Base-by-base conservation (phyloP, 2,888 invertebrate genomes). In the Oxyteleia sp. region DNA sequence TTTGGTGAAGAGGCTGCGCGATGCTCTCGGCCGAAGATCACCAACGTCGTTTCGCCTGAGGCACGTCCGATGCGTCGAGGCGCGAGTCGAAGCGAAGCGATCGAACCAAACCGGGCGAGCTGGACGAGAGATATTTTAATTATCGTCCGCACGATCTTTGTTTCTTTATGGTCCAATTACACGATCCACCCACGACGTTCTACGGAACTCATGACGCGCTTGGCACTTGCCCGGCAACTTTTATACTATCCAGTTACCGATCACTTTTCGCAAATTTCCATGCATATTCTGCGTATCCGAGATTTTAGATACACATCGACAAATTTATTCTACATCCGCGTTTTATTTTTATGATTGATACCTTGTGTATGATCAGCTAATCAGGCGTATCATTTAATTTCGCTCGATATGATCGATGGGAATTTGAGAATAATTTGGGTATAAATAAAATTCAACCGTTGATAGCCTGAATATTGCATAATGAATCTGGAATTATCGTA, bases 1-100 rank as follows among this genome's bases (percentile, higher is more conserved):
- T 41, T 57, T 45, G 47, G 0, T 13, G 49, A 8, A 26, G 55
- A 71, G 18, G 4, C 32, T 16, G 16, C 35, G 23, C 8, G 59
- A 89, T 88, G 87, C 75, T 79, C 89, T 87, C 79, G 85, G 83
- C 84, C 82, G 51, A 16, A 82, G 92, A 93, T 92, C 92, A 90
- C 92, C 92, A 91, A 92, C 92, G 92, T 89, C 85, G 92, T 90
- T 92, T 81, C 84, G 90, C 92, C 85, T 81, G 83, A 85, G 90
- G 91, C 90, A 87, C 84, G 87, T 89, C 85, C 90, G 87, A 91
- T 89, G 87, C 86, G 86, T 90, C 86, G 81, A 85, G 57, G 80
- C 84, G 86, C 82, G 87, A 89, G 88, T 85, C 88, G 88, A 88
- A 88, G 86, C 89, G 84, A 88, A 89, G 86, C 86, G 55, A 85